Evolutionary conservation across 2,113 vertebrate species (phyloP).

Genomic region (Felis catus): F.catus_Fca126_mat1.0 CM031415.1:84067001-84067500

Average conservation of each 20-base stretch:
- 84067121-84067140: background rate
- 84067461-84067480: no score
- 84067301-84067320: no score
- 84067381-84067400: no score
- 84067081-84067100: constrained; percentile 5
- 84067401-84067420: no score
- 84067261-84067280: background rate
- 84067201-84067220: background rate
- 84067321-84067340: no score
- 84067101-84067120: constrained; percentile 30
- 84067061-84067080: background rate
- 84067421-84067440: no score
- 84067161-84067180: background rate
- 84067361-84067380: no score
- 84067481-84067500: no score
- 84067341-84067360: no score
- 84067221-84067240: background rate
- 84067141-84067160: background rate
- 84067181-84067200: background rate
- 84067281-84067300: background rate
- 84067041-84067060: constrained; percentile 16
- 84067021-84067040: constrained; percentile 6
- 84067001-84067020: background rate
- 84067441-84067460: no score
- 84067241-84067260: background rate